These are phyloP conservation scores for Nephrocerus scutellatus DNA, from an alignment of 2,888 invertebrate species.

Conservation along the genomic window DNA sequence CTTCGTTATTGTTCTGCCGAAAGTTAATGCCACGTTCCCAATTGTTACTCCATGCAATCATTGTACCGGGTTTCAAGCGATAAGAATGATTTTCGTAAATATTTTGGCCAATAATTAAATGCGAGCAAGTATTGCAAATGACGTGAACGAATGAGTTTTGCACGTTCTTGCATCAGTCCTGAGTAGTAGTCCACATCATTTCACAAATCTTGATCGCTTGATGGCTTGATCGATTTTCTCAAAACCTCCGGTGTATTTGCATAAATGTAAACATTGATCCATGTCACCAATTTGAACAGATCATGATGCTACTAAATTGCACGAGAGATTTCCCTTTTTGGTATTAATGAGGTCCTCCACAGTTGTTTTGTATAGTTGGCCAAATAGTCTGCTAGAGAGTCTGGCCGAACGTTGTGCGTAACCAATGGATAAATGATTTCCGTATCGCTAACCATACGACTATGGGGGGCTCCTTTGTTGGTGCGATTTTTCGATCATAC, in stretches of 20 bases:
- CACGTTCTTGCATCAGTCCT: slow-evolving; percentile 63
- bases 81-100: too few relatives aligned
- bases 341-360: slow-evolving; percentile 66
- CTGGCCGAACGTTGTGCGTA: slow-evolving; percentile 85
- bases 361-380: slow-evolving; percentile 75
- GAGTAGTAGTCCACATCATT: slow-evolving; percentile 67
- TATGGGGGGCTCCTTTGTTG: slow-evolving; percentile 89
- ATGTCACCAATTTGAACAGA: slow-evolving; percentile 77
- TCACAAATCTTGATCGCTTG: slow-evolving; percentile 53
- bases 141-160: slow-evolving; percentile 68
- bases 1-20: slow-evolving; percentile 84
- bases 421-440: slow-evolving; percentile 87
- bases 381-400: slow-evolving; percentile 73
- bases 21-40: slow-evolving; percentile 94
- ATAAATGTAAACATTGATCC: slow-evolving; percentile 89
- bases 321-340: slow-evolving; percentile 61
- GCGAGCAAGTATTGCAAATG: slow-evolving; percentile 84
- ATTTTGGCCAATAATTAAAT: slow-evolving; percentile 95
- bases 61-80: slow-evolving; percentile 93
- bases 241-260: slow-evolving; percentile 88
- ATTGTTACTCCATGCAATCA: slow-evolving; percentile 99
- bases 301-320: slow-evolving; percentile 88
- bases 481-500: slow-evolving; percentile 80
- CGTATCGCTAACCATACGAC: slow-evolving; percentile 88
- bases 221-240: slow-evolving; percentile 70